These are phyloP conservation scores for Alces alces DNA, from an alignment of 2,113 vertebrate species.

Conservation along the genomic window DNA sequence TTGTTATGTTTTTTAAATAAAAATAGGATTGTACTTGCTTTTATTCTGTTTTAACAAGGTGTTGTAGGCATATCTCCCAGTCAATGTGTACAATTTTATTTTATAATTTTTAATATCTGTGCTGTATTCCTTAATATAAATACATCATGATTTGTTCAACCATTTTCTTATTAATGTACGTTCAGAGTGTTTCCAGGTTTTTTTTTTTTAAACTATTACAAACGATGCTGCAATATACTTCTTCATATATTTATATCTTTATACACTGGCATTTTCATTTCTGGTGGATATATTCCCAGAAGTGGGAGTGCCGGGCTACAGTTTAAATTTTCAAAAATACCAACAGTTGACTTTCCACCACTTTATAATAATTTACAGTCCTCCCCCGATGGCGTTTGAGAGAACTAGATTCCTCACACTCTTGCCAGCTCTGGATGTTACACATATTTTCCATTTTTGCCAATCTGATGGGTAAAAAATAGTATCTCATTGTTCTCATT, in stretches of 20 bases:
- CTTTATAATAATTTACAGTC: not conserved
- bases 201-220: slow-evolving; percentile 2
- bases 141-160: not conserved
- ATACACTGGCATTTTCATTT: slow-evolving; percentile 23
- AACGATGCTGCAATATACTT: not conserved
- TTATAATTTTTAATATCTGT: slow-evolving; percentile 7
- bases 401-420: not conserved
- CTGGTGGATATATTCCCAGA: slow-evolving; percentile 41
- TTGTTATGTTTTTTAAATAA: not conserved
- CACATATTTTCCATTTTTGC: slow-evolving; percentile 52
- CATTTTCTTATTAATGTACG: not conserved
- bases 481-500: slow-evolving; percentile 55
- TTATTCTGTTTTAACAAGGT: not conserved
- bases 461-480: slow-evolving; percentile 60
- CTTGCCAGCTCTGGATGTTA: slow-evolving; percentile 26
- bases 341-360: slow-evolving; percentile 28
- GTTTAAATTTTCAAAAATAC: slow-evolving; percentile 55
- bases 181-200: not conserved
- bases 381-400: not conserved
- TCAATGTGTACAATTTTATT: not conserved
- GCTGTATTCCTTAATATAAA: not conserved
- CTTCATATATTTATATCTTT: slow-evolving; percentile 32
- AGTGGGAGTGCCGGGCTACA: slow-evolving; percentile 18
- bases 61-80: not conserved
- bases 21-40: not conserved